Evolutionary conservation across 2,888 invertebrate genomes (phyloP).

Genomic region (Gasteruption jaculator): DNA sequence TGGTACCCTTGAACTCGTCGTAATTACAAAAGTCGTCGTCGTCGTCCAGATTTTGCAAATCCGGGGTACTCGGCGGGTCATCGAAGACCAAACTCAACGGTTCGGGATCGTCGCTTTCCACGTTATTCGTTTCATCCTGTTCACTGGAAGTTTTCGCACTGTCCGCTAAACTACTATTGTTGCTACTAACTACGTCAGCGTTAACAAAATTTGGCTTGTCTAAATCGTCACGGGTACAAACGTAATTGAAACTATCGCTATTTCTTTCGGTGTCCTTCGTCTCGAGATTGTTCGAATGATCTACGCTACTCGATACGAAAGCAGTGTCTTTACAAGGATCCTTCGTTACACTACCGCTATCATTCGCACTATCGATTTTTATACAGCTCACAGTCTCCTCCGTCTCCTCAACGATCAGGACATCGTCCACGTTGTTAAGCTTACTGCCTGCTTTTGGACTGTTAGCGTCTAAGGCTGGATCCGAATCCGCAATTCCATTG

Average conservation of each 20-base stretch:
- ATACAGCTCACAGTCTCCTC: conserved; percentile 37
- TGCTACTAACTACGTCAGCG: conserved; percentile 33
- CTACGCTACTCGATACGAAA: conserved; percentile 27
- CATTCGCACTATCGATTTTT: conserved; percentile 35
- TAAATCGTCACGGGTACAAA: conserved; percentile 22
- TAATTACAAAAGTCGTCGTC: conserved; percentile 42
- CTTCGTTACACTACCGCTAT: conserved; percentile 30
- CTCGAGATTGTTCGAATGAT: conserved; percentile 25
- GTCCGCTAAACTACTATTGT: conserved; percentile 40
- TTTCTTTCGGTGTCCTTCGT: conserved; percentile 25
- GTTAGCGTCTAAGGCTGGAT: conserved; percentile 11
- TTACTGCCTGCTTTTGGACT: conserved; percentile 15
- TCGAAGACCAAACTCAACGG: conserved; percentile 42
- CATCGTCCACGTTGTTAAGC: conserved; percentile 27
- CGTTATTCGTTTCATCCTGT: conserved; percentile 32
- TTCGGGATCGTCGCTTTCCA: conserved; percentile 37
- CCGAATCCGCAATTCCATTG: conserved; percentile 34
- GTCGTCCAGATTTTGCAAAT: conserved; percentile 33
- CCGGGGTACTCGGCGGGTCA: conserved; percentile 36
- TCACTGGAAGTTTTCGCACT: conserved; percentile 36
- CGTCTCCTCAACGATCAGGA: conserved; percentile 39
- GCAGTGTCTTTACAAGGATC: too few species aligned
- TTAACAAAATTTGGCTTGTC: conserved; percentile 26
- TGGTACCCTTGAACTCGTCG: conserved; percentile 33
- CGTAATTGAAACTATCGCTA: conserved; percentile 24